phyloP scores from a whole-genome alignment of 2,113 vertebrate species.

The Paradisaea rubra region DNA sequence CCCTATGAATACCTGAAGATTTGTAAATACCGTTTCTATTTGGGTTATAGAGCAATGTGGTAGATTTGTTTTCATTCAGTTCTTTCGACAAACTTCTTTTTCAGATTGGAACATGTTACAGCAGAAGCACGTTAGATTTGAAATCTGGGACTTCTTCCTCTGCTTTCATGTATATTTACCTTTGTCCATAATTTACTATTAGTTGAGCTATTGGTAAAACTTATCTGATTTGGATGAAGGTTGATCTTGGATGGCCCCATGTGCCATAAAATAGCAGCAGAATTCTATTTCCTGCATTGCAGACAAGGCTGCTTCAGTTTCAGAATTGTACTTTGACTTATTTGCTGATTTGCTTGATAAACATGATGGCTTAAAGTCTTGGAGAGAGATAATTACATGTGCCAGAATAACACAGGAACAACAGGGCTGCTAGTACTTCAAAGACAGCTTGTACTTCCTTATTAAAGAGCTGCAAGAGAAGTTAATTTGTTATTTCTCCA shows the following conservation, averaged over 20 bases:
- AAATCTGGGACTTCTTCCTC: neutral
- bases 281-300: constrained; percentile 49
- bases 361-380: neutral
- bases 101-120: neutral
- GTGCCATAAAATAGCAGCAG: constrained; percentile 5
- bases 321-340: constrained; percentile 46
- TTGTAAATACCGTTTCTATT: neutral
- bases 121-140: neutral
- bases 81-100: neutral
- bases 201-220: constrained; percentile 20
- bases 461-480: constrained; percentile 8
- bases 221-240: constrained; percentile 46
- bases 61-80: neutral
- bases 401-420: constrained; percentile 30
- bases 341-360: constrained; percentile 61
- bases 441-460: constrained; percentile 26
- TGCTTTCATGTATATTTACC: neutral
- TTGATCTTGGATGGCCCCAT: neutral
- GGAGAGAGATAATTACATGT: constrained; percentile 28
- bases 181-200: constrained; percentile 11
- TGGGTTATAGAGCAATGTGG: neutral
- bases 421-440: constrained; percentile 24
- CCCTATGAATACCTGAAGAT: neutral
- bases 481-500: neutral
- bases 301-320: constrained; percentile 43